These are phyloP conservation scores for Psophia crepitans DNA, from an alignment of 2,113 vertebrate species.

Conservation along the genomic window DNA sequence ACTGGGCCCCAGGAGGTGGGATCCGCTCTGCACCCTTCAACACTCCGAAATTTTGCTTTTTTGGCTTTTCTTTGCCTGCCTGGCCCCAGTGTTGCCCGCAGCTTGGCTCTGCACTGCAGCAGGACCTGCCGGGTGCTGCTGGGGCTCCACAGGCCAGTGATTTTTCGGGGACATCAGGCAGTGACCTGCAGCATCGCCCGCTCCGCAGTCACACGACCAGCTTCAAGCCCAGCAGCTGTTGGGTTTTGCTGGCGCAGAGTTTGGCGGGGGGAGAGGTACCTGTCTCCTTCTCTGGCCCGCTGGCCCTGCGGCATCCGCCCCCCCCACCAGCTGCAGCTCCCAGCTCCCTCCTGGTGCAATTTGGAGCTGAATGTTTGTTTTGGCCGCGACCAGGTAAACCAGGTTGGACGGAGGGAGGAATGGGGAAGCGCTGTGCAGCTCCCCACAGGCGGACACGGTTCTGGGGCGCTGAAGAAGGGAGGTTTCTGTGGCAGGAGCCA, in stretches of 20 bases:
- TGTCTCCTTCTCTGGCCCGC: neutral
- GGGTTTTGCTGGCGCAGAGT: neutral
- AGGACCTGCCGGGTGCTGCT: fast-evolving
- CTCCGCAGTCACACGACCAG: neutral
- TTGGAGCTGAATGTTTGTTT: neutral
- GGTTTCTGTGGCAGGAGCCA: neutral
- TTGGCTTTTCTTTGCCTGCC: neutral
- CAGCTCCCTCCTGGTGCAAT: fast-evolving
- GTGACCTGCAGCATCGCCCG: neutral
- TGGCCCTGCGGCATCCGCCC: neutral
- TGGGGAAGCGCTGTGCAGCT: neutral
- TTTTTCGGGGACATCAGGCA: neutral
- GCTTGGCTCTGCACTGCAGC: fast-evolving
- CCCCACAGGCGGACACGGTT: fast-evolving
- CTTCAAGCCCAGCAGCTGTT: fast-evolving
- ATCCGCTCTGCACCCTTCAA: neutral
- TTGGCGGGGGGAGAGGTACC: fast-evolving
- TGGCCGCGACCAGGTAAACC: neutral
- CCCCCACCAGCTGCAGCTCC: neutral
- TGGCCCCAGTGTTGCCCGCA: fast-evolving
- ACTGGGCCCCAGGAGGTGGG: no score
- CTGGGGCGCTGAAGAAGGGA: neutral
- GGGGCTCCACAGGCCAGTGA: fast-evolving
- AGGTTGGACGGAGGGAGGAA: neutral
- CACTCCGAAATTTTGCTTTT: neutral